Conservation (phyloP, 2,888 invertebrate species). For the Kryphioiulus occultus region DNA sequence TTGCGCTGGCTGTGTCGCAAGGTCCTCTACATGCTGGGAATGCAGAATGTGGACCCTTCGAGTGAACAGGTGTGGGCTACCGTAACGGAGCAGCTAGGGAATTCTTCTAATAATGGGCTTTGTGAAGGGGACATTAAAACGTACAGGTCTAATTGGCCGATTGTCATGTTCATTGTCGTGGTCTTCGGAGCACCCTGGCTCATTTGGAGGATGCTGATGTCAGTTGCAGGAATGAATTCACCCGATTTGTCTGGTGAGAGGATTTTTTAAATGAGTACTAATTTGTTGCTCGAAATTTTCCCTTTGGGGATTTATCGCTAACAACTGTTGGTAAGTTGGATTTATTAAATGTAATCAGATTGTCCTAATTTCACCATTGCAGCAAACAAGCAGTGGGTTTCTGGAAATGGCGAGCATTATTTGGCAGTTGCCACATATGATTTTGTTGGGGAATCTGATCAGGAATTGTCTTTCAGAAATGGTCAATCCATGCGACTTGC, state of each 20-base stretch:
- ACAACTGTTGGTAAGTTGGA: no score
- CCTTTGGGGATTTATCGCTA: neutral
- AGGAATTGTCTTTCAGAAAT: slow-evolving; percentile 78
- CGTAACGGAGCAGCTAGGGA: slow-evolving; percentile 63
- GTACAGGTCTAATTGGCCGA: slow-evolving; percentile 78
- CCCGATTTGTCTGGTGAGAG: neutral
- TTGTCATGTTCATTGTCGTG: slow-evolving; percentile 86
- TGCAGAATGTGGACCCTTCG: slow-evolving; percentile 52
- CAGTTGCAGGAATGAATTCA: slow-evolving; percentile 38
- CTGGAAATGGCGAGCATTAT: slow-evolving; percentile 65
- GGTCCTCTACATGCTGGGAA: slow-evolving; percentile 68
- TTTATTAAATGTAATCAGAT: no score
- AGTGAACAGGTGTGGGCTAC: slow-evolving; percentile 58
- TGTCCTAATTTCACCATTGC: neutral
- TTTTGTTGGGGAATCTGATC: slow-evolving; percentile 73
- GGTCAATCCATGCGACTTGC: slow-evolving; percentile 83
- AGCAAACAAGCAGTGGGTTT: slow-evolving; percentile 63
- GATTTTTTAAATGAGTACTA: neutral
- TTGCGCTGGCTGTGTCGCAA: slow-evolving; percentile 82
- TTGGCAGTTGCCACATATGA: slow-evolving; percentile 72
- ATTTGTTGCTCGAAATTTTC: no score
- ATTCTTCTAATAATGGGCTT: slow-evolving; percentile 37
- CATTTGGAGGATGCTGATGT: slow-evolving; percentile 76
- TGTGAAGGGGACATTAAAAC: slow-evolving; percentile 61
- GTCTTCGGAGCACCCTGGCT: slow-evolving; percentile 92